Percentiles rank a stretch among this genome's conserved stretches.
phyloP scores from a whole-genome alignment of 2,113 vertebrate genomes.

The Protomyctophum bolini region DNA sequence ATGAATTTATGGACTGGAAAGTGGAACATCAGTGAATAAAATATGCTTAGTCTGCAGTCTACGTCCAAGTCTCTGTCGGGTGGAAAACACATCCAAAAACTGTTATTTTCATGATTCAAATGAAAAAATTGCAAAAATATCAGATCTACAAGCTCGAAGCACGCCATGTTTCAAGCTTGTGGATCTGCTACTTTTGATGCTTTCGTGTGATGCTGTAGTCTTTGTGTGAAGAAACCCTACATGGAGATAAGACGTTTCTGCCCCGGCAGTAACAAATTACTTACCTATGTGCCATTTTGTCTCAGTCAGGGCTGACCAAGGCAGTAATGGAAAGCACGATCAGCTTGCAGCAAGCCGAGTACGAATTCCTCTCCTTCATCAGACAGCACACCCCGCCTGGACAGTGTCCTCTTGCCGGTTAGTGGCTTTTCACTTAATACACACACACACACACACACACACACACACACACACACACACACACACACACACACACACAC shows the following conservation, averaged over 20 bases:
- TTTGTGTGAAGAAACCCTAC: constrained; percentile 7
- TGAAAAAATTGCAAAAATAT: background rate
- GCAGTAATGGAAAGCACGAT: constrained; percentile 91
- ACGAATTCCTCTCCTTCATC: constrained; percentile 95
- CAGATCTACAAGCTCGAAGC: background rate
- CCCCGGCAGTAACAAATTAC: no score
- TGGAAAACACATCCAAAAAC: no score
- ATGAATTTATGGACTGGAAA: background rate
- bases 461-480: background rate
- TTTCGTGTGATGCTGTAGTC: background rate
- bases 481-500: background rate
- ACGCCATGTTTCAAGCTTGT: no score
- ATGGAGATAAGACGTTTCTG: no score
- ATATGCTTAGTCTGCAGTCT: no score
- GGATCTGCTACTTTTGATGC: no score
- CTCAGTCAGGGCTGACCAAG: constrained; percentile 94
- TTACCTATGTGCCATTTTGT: constrained; percentile 9
- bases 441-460: background rate
- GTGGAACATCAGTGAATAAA: no score
- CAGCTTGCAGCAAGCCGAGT: constrained; percentile 90
- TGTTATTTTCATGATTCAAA: no score
- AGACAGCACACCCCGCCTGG: constrained; percentile 92
- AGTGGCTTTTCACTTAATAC: constrained; percentile 16
- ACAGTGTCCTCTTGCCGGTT: constrained; percentile 95
- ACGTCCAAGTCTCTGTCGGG: no score